Evolutionary conservation across 2,888 invertebrate genomes (phyloP).

Genomic region (Diabrotica balteata): DNA sequence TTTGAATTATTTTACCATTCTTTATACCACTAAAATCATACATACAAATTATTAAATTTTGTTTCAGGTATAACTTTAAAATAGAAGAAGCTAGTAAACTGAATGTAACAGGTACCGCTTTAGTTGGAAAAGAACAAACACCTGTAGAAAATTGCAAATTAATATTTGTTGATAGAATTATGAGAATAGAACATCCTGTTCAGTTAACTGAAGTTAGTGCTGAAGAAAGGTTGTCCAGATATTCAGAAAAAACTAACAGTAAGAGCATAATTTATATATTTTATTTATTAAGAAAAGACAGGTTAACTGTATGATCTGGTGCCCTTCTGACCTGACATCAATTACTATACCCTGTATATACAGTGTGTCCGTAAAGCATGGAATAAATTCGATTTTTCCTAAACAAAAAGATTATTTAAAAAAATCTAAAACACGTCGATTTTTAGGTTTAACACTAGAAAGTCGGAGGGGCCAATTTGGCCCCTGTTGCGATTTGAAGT

Average conservation of each 20-base stretch:
- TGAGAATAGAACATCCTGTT: conserved; percentile 67
- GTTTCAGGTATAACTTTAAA: conserved; percentile 47
- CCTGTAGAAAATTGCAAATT: conserved; percentile 69
- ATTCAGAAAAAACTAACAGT: conserved; percentile 25
- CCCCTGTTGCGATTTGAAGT: no score
- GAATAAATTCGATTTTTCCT: no score
- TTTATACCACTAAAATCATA: neutral
- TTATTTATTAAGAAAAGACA: neutral
- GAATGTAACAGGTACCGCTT: conserved; percentile 67
- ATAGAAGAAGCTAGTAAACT: conserved; percentile 57
- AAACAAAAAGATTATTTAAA: no score
- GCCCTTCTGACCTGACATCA: no score
- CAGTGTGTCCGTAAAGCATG: no score
- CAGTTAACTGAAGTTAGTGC: conserved; percentile 45
- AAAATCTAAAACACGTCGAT: no score
- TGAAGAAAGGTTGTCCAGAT: conserved; percentile 9
- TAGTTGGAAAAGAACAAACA: conserved; percentile 64
- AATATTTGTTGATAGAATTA: conserved; percentile 69
- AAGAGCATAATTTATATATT: neutral
- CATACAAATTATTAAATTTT: neutral
- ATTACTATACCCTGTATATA: no score
- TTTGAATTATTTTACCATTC: no score
- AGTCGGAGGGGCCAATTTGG: no score
- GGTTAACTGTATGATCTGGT: no score
- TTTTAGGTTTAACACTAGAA: no score